Evolutionary conservation across 2,888 invertebrate species (phyloP).

Genomic region (Lutraria lutraria): DNA sequence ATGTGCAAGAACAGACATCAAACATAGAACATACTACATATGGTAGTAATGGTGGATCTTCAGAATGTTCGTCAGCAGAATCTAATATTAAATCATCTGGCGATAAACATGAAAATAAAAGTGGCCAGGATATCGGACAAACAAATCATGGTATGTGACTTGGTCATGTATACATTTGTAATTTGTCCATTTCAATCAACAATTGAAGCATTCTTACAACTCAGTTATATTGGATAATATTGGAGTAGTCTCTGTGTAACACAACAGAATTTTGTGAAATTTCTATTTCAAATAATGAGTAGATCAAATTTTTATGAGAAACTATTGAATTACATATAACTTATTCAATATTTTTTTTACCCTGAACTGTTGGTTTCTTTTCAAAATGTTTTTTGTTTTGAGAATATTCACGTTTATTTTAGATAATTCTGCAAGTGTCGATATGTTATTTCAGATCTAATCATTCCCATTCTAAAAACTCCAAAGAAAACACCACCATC

Average conservation of each 20-base stretch:
- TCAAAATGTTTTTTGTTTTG: too few relatives aligned
- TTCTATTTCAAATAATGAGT: too few relatives aligned
- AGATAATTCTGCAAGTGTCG: too few relatives aligned
- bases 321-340: too few relatives aligned
- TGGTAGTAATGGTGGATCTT: neutral
- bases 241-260: too few relatives aligned
- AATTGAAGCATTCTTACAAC: too few relatives aligned
- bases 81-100: neutral
- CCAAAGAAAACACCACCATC: conserved; percentile 34
- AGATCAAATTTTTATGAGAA: too few relatives aligned
- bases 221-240: too few relatives aligned
- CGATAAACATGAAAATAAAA: neutral
- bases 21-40: neutral
- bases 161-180: neutral
- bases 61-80: neutral
- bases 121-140: neutral
- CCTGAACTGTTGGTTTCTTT: too few relatives aligned
- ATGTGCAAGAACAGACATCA: conserved; percentile 11
- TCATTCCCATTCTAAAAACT: neutral
- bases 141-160: neutral
- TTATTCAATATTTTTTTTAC: too few relatives aligned
- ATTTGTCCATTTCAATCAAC: neutral
- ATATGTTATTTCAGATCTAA: neutral
- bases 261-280: too few relatives aligned
- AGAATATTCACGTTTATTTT: too few relatives aligned